Percentiles rank a stretch among this genome's conserved stretches.
phyloP scores from a whole-genome alignment of 1,140 invertebrate species.

The Heliconius himera region DNA sequence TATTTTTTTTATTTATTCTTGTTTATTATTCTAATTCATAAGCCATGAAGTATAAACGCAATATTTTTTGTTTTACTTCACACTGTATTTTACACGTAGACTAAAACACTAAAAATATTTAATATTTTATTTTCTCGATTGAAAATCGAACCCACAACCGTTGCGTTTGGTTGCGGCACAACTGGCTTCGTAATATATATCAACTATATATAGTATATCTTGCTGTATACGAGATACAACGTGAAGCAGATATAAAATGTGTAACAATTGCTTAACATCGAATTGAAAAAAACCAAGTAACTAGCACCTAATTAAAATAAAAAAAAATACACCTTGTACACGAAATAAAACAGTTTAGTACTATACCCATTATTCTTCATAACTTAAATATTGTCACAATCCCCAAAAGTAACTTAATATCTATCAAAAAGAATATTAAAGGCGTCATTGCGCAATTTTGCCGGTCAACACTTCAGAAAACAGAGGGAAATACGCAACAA shows the following conservation, averaged over 20 bases:
- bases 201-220: too few species aligned
- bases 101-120: too few species aligned
- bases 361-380: not conserved
- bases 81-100: too few species aligned
- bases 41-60: not conserved
- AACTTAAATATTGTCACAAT: conserved; percentile 25
- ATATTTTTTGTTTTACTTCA: not conserved
- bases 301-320: not conserved
- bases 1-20: not conserved
- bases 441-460: conserved; percentile 55
- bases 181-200: too few species aligned
- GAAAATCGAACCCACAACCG: too few species aligned
- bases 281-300: not conserved
- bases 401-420: conserved; percentile 54
- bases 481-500: conserved; percentile 33
- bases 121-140: too few species aligned
- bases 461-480: conserved; percentile 54
- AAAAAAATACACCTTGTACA: not conserved
- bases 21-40: not conserved
- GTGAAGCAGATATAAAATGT: too few species aligned
- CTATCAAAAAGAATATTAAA: conserved; percentile 49
- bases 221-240: too few species aligned
- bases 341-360: not conserved
- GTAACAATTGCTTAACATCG: not conserved
- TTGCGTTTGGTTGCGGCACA: too few species aligned